These are phyloP conservation scores for Microplitis mediator DNA, from an alignment of 1,140 invertebrate genomes.

Conservation along the genomic window DNA sequence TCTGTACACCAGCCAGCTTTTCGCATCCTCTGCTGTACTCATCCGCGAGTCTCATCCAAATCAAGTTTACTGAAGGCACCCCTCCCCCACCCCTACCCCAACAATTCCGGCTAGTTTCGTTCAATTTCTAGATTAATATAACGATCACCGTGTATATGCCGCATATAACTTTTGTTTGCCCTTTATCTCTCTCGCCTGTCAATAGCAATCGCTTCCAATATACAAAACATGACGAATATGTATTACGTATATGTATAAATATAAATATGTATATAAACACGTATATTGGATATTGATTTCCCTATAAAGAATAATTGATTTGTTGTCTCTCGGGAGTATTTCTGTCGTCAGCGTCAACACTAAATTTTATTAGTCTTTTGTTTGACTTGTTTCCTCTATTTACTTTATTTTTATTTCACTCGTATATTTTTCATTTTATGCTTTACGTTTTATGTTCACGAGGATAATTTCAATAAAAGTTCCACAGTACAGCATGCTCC, in stretches of 20 bases:
- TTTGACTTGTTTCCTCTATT: too few relatives aligned
- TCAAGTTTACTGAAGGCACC: neutral
- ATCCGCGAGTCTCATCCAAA: neutral
- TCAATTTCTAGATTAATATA: constrained; percentile 8
- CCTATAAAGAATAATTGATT: neutral
- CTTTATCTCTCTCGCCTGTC: neutral
- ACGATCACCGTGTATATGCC: neutral
- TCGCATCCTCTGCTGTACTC: neutral
- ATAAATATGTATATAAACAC: neutral
- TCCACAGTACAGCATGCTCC: neutral
- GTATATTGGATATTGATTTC: neutral
- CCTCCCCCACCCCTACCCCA: neutral
- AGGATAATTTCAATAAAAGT: neutral
- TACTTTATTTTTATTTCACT: neutral
- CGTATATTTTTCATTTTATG: neutral
- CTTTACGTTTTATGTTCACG: neutral
- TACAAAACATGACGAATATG: neutral
- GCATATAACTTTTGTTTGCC: too few relatives aligned
- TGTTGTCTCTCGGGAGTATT: neutral
- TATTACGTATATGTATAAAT: too few relatives aligned
- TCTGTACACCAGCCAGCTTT: neutral
- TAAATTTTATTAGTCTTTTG: neutral
- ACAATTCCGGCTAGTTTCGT: constrained; percentile 9
- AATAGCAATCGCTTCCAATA: neutral
- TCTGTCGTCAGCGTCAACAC: neutral